phyloP scores from a whole-genome alignment of 1,140 invertebrate genomes.

The Drosophila virilis region DNA sequence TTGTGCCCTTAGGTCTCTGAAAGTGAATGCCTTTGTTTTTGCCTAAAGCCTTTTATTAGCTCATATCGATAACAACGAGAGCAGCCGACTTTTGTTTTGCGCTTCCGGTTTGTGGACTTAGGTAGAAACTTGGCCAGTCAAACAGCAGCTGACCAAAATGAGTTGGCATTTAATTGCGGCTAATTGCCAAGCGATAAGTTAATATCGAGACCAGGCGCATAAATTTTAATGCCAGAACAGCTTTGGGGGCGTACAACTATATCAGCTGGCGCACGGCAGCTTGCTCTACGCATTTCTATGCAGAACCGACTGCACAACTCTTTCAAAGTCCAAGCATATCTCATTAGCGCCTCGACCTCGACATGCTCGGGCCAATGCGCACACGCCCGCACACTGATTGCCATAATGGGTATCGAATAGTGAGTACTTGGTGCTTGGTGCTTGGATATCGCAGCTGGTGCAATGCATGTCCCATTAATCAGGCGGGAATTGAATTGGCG shows the following conservation, averaged over 20 bases:
- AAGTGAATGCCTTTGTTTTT: conserved; percentile 61
- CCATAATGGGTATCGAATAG: conserved; percentile 16
- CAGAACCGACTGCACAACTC: conserved; percentile 1
- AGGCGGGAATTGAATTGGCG: conserved; percentile 37
- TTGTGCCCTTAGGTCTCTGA: neutral
- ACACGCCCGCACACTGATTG: conserved; percentile 11
- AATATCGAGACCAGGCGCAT: conserved; percentile 18
- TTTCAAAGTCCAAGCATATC: conserved; percentile 4
- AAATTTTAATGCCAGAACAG: conserved; percentile 13
- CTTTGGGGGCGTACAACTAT: conserved; percentile 46
- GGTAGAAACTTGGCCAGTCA: conserved; percentile 6
- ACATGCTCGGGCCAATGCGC: conserved; percentile 10
- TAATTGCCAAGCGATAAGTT: conserved; percentile 53
- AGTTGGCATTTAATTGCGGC: conserved; percentile 52
- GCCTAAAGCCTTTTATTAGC: conserved; percentile 77
- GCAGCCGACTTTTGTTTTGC: conserved; percentile 50
- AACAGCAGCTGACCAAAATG: conserved; percentile 46
- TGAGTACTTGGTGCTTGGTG: neutral
- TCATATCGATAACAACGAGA: conserved; percentile 68
- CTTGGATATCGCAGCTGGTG: neutral
- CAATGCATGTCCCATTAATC: conserved; percentile 36
- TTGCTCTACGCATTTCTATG: conserved; percentile 35
- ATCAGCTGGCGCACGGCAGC: conserved; percentile 40
- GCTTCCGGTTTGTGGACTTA: conserved; percentile 55
- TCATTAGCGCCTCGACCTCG: conserved; percentile 28